phyloP scores from a whole-genome alignment of 2,113 vertebrate genomes.

The Mobula hypostoma region DNA sequence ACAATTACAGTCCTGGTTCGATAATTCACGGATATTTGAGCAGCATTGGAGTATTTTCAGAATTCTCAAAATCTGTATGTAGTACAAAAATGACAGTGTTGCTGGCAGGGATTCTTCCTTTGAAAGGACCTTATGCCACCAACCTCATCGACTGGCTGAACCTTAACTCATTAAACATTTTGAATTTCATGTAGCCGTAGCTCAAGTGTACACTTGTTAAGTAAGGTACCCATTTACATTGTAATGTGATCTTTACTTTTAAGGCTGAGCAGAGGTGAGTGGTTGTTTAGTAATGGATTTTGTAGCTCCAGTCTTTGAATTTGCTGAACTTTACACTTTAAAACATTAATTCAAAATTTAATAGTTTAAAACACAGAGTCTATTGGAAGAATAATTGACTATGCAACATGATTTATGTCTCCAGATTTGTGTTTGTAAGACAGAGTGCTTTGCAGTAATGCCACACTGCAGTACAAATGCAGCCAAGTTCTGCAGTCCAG shows the following conservation, averaged over 20 bases:
- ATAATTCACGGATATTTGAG: not conserved
- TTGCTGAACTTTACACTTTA: conserved; percentile 20
- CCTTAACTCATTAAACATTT: not conserved
- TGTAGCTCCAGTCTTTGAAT: conserved; percentile 1
- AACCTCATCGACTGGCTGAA: not conserved
- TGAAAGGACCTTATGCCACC: not conserved
- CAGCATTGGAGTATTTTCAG: no score
- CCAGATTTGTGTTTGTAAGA: not conserved
- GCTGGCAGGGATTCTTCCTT: not conserved
- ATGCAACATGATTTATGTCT: conserved; percentile 19
- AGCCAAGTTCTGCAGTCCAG: not conserved
- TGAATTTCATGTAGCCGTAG: not conserved
- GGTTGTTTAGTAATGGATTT: not conserved
- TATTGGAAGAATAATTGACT: not conserved
- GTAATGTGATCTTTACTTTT: not conserved
- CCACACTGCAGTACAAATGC: not conserved
- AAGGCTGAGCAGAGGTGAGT: not conserved
- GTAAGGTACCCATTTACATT: not conserved
- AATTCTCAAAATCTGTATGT: not conserved
- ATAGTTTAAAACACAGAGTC: not conserved
- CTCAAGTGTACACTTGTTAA: not conserved
- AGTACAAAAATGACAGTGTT: not conserved
- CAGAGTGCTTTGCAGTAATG: not conserved
- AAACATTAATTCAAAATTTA: not conserved
- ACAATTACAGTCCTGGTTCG: no score